These are phyloP conservation scores for Bugulina stolonifera DNA, from an alignment of 2,888 invertebrate species.

Conservation along the genomic window DNA sequence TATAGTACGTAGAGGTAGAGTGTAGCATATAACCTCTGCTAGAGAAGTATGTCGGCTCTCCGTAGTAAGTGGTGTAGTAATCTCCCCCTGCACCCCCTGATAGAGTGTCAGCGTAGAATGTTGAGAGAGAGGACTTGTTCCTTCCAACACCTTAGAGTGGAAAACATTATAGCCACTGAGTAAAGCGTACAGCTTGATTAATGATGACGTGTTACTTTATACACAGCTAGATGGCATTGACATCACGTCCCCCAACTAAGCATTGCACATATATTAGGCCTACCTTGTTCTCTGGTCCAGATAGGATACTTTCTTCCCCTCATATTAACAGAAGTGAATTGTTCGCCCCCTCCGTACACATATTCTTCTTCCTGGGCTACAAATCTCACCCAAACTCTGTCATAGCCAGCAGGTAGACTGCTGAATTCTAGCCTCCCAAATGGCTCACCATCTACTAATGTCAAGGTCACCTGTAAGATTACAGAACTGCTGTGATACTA, in stretches of 20 bases:
- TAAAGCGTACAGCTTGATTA: no score
- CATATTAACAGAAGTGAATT: slow-evolving; percentile 42
- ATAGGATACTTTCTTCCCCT: slow-evolving; percentile 39
- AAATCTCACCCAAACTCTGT: slow-evolving; percentile 39
- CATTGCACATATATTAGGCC: neutral
- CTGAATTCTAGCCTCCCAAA: neutral
- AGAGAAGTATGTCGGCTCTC: slow-evolving; percentile 41
- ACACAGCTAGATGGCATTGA: no score
- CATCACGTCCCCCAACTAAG: no score
- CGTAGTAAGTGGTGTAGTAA: slow-evolving; percentile 43
- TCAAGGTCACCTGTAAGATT: neutral
- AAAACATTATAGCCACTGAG: no score
- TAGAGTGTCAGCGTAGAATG: slow-evolving; percentile 36
- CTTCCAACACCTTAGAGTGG: slow-evolving; percentile 45
- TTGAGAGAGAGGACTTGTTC: slow-evolving; percentile 38
- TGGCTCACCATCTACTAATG: neutral
- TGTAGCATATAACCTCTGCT: slow-evolving; percentile 38
- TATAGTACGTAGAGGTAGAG: slow-evolving; percentile 36
- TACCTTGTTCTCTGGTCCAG: slow-evolving; percentile 47
- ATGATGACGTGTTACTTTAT: no score
- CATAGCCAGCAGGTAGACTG: slow-evolving; percentile 29
- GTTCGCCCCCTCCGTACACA: slow-evolving; percentile 45
- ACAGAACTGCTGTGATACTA: no score
- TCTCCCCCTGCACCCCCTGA: slow-evolving; percentile 35
- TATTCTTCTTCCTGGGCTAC: slow-evolving; percentile 35